Base-by-base conservation (phyloP, 2,888 invertebrate species). In the Stomorhina lunata region DNA sequence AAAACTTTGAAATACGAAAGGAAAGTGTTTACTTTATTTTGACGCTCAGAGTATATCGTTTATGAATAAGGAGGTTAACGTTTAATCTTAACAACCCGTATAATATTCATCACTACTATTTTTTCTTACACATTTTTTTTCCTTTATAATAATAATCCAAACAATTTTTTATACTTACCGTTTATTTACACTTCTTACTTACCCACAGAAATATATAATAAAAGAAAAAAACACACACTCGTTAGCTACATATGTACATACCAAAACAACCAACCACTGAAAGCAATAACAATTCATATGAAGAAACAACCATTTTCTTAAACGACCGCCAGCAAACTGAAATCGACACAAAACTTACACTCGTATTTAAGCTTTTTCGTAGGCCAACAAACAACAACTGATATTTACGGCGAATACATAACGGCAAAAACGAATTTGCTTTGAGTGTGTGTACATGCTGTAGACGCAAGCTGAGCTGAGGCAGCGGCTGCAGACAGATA, bases 351-450 rank as follows among this genome's bases (percentile, higher is more conserved):
- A 32, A 7, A n/a, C 25, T 65, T 37, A 9, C 69, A 68, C 78
- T 69, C 34, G n/a, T 82, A 82, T 82, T 79, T 82, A 82, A 69
- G 63, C 68, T 15, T 65, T 81, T 77, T 81, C 15, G 27, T 10
- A 10, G 22, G 7, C 32, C 27, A 61, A 57, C 15, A 53, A 40
- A 43, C 68, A 57, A 20, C 37, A 40, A 75, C 78, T 65, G 81
- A 82, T 82, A 82, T 82, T 82, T 65, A 65, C 73, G 61, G 81
- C 78, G 68, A 82, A 69, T 59, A 27, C n/a, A 48, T 27, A 82
- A 61, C 40, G 68, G 69, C 73, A 72, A 34, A 22, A 29, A 10
- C 20, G 48, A 59, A 7, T 66, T 53, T 6, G 55, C 20, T 45
- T 66, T 79, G 63, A 78, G 78, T 57, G 66, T 50, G 65, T 50